Conservation (phyloP, 2,113 vertebrate species). For the Corapipo altera region DNA sequence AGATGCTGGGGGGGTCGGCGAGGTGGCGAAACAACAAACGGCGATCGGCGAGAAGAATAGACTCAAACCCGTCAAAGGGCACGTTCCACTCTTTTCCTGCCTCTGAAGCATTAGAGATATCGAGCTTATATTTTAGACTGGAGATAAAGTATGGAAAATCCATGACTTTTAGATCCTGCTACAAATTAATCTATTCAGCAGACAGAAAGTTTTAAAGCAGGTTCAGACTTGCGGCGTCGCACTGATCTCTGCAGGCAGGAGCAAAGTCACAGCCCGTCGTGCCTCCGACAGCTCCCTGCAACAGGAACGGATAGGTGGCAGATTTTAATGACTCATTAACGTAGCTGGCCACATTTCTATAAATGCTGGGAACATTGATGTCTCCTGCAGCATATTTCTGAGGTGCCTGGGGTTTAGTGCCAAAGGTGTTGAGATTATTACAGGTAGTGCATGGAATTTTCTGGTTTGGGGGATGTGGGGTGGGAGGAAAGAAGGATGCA, state of each 20-base stretch:
- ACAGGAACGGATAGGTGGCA: neutral
- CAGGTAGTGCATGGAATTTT: neutral
- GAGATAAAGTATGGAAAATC: neutral
- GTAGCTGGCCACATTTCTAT: neutral
- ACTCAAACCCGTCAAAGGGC: neutral
- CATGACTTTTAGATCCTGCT: neutral
- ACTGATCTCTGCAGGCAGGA: neutral
- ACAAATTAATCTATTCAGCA: neutral
- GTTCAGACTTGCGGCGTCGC: rapidly evolving
- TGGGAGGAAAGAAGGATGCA: neutral
- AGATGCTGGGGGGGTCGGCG: neutral
- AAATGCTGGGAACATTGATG: neutral
- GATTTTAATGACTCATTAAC: neutral
- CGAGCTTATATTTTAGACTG: neutral
- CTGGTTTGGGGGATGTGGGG: neutral
- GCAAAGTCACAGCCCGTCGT: rapidly evolving
- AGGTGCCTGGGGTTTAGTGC: neutral
- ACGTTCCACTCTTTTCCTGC: neutral
- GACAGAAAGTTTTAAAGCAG: neutral
- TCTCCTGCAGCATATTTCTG: neutral
- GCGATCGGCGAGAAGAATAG: neutral
- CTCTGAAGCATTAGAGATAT: neutral
- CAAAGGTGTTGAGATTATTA: neutral
- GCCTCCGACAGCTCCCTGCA: neutral
- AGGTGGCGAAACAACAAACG: rapidly evolving